Evolutionary conservation across 2,888 invertebrate genomes (phyloP).

Genomic region (Oscheius sp.): DNA sequence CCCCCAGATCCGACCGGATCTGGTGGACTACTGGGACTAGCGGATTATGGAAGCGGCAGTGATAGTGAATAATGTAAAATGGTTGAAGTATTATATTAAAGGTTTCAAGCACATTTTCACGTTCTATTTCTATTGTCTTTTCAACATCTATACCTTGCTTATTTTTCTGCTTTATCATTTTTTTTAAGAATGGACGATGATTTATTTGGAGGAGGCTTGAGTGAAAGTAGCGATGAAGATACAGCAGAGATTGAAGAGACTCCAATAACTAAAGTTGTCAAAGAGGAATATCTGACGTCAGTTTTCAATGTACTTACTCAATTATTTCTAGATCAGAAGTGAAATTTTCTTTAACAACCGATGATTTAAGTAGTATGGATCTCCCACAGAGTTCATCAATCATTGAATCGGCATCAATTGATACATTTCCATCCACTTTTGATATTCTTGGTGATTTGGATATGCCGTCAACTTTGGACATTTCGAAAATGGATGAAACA

Average conservation of each 20-base stretch:
- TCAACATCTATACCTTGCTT: background rate
- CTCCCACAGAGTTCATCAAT: background rate
- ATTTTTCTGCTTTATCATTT: background rate
- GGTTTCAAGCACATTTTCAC: background rate
- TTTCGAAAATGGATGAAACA: background rate
- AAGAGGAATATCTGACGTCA: background rate
- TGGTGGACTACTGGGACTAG: constrained; percentile 36
- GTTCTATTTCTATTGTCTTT: background rate
- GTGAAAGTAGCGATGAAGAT: constrained; percentile 41
- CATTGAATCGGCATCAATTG: background rate
- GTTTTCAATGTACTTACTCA: background rate
- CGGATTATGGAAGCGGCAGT: constrained; percentile 33
- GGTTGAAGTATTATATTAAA: background rate
- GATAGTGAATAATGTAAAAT: constrained; percentile 27
- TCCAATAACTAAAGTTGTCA: background rate
- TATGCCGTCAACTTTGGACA: background rate
- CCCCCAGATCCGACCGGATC: constrained; percentile 1
- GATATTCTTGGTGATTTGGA: constrained; percentile 21
- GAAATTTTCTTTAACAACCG: constrained; percentile 7
- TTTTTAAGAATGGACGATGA: constrained; percentile 30
- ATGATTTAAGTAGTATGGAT: constrained; percentile 2
- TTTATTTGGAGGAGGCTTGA: constrained; percentile 40
- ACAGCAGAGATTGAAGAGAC: background rate
- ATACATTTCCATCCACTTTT: background rate
- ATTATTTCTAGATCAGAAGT: constrained; percentile 2